Percentiles rank a stretch among this genome's conserved stretches.
Conservation (phyloP, 2,113 vertebrate genomes). For the Syngnathus scovelli region DNA sequence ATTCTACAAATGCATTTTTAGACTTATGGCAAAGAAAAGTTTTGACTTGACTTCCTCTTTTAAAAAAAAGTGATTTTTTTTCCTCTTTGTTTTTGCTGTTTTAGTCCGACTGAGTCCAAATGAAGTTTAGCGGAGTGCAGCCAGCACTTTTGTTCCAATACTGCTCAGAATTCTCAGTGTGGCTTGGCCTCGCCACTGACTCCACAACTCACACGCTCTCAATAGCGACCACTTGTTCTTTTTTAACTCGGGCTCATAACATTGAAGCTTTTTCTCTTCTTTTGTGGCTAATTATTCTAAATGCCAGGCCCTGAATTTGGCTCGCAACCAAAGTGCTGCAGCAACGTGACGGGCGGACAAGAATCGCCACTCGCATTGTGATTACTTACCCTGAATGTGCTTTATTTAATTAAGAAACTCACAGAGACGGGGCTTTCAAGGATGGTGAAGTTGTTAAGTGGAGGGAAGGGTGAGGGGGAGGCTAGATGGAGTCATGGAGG, state of each 20-base stretch:
- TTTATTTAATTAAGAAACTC: not conserved
- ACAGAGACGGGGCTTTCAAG: not conserved
- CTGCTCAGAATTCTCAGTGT: slow-evolving; percentile 53
- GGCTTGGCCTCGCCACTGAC: slow-evolving; percentile 28
- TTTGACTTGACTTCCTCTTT: slow-evolving; percentile 35
- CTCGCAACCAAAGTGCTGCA: not conserved
- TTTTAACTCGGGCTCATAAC: slow-evolving; percentile 14
- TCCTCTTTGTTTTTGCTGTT: slow-evolving; percentile 4
- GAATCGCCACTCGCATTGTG: slow-evolving; percentile 11
- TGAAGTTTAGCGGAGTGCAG: slow-evolving; percentile 29
- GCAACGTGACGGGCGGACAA: not conserved
- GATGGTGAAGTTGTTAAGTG: slow-evolving; percentile 3
- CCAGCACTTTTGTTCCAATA: slow-evolving; percentile 43
- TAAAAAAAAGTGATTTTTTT: slow-evolving; percentile 18
- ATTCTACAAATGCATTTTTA: too few species aligned
- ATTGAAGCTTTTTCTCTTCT: not conserved
- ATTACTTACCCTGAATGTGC: slow-evolving; percentile 38
- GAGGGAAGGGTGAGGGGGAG: slow-evolving; percentile 7
- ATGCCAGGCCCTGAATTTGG: slow-evolving; percentile 15
- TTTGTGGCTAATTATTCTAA: not conserved
- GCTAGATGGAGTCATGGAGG: slow-evolving; percentile 13
- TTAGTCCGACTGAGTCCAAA: slow-evolving; percentile 22
- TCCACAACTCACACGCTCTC: slow-evolving; percentile 33
- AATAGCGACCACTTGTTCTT: slow-evolving; percentile 18
- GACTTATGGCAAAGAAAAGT: too few species aligned